Percentiles rank a stretch among this genome's conserved stretches.
phyloP scores from a whole-genome alignment of 2,888 invertebrate genomes.

The Eristalis tenax region DNA sequence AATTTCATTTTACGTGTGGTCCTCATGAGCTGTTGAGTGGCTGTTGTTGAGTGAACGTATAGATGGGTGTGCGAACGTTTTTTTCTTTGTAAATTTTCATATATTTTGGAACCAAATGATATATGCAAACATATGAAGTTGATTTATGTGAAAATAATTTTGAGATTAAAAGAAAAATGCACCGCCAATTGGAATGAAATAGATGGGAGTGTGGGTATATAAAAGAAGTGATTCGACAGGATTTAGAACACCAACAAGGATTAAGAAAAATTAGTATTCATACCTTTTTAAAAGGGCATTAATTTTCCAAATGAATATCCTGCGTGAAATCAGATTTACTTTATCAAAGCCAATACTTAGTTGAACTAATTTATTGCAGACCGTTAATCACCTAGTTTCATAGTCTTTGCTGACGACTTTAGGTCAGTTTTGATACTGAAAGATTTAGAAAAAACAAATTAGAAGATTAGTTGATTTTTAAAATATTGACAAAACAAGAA shows the following conservation, averaged over 20 bases:
- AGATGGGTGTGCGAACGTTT: neutral
- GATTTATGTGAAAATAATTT: neutral
- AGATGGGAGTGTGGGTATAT: neutral
- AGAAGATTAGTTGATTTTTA: neutral
- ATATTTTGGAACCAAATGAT: neutral
- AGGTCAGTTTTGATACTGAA: conserved; percentile 67
- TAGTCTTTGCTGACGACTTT: conserved; percentile 65
- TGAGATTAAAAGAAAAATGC: neutral
- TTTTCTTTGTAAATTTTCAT: neutral
- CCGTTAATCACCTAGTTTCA: conserved; percentile 53
- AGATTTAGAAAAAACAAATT: conserved; percentile 36
- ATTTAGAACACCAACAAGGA: conserved; percentile 33
- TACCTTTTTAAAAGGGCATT: conserved; percentile 61
- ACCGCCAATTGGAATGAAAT: conserved; percentile 5
- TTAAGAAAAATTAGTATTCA: conserved; percentile 35
- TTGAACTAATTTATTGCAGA: conserved; percentile 23
- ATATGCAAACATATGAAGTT: neutral
- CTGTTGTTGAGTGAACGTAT: neutral
- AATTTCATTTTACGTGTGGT: conserved; percentile 32
- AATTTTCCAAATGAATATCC: conserved; percentile 45
- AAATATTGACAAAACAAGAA: neutral
- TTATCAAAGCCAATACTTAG: conserved; percentile 24
- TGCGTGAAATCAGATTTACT: conserved; percentile 35
- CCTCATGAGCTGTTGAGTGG: conserved; percentile 25
- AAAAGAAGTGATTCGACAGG: neutral